phyloP scores from a whole-genome alignment of 2,113 vertebrate species.

The Tretioscincus oriximinensis region DNA sequence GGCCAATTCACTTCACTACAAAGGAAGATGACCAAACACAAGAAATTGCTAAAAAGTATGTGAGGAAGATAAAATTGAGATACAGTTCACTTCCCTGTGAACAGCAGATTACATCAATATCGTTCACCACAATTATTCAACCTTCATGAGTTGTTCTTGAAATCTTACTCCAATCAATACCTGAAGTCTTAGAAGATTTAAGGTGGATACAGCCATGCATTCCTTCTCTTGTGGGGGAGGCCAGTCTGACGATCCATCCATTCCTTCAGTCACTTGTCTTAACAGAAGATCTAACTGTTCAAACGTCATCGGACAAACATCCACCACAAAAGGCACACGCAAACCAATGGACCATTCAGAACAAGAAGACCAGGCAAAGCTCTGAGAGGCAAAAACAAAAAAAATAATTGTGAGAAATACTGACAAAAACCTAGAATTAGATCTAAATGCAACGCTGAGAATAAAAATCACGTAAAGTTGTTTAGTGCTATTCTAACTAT shows the following conservation, averaged over 20 bases:
- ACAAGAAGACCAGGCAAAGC: slow-evolving; percentile 96
- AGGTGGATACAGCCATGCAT: slow-evolving; percentile 92
- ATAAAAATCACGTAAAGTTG: neutral
- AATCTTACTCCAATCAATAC: slow-evolving; percentile 58
- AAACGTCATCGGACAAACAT: slow-evolving; percentile 93
- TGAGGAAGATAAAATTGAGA: no score
- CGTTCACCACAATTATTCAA: slow-evolving; percentile 4
- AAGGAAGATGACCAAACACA: no score
- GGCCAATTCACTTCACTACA: no score
- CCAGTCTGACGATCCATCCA: slow-evolving; percentile 97
- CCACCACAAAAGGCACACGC: slow-evolving; percentile 95
- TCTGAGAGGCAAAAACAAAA: slow-evolving; percentile 60
- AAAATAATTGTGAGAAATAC: neutral
- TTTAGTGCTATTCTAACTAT: neutral
- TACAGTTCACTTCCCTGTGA: no score
- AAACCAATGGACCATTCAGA: slow-evolving; percentile 97
- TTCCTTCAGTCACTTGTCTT: slow-evolving; percentile 93
- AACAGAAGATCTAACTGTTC: slow-evolving; percentile 94
- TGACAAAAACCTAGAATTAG: neutral
- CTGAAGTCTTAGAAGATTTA: slow-evolving; percentile 94
- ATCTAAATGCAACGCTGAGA: neutral
- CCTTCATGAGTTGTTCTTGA: neutral
- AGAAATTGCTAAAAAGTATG: no score
- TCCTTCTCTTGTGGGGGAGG: slow-evolving; percentile 96
- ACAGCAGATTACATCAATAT: neutral